Percentiles rank a stretch among this genome's conserved stretches.
phyloP scores from a whole-genome alignment of 2,888 invertebrate species.

The Lydus trimaculatus region DNA sequence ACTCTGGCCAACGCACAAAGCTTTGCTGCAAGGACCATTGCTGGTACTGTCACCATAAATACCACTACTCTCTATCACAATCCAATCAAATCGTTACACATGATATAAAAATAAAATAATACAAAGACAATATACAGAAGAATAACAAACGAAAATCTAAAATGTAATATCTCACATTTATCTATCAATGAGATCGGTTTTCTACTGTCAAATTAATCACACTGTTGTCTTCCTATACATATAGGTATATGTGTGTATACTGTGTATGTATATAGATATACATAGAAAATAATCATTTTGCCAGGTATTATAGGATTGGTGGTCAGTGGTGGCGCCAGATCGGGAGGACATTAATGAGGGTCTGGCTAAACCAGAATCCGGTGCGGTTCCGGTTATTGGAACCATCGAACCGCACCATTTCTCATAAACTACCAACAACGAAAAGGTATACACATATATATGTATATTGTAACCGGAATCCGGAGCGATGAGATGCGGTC shows the following conservation, averaged over 20 bases:
- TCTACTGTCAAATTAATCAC: not conserved
- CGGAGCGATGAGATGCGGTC: constrained; percentile 49
- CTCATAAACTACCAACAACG: constrained; percentile 51
- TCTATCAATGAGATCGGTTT: not conserved
- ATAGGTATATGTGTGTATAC: not conserved
- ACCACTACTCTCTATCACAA: not conserved
- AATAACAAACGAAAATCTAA: not conserved
- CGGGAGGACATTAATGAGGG: constrained; percentile 49
- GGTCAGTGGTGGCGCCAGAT: constrained; percentile 48
- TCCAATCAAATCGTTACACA: not conserved
- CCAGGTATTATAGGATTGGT: constrained; percentile 27
- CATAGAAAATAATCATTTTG: constrained; percentile 7
- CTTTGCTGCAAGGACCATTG: constrained; percentile 1
- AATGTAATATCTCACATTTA: not conserved
- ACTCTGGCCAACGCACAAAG: constrained; percentile 37
- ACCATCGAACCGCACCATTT: constrained; percentile 46
- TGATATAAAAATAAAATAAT: not conserved
- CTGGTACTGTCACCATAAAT: constrained; percentile 2
- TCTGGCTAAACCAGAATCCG: constrained; percentile 47
- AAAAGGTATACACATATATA: too few species aligned
- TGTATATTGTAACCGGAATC: constrained; percentile 44
- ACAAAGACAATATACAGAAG: not conserved
- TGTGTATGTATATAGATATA: not conserved
- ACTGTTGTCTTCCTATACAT: not conserved
- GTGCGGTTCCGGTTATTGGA: constrained; percentile 55